Base-by-base conservation (phyloP, 2,888 invertebrate species). In the Anodontia alba region DNA sequence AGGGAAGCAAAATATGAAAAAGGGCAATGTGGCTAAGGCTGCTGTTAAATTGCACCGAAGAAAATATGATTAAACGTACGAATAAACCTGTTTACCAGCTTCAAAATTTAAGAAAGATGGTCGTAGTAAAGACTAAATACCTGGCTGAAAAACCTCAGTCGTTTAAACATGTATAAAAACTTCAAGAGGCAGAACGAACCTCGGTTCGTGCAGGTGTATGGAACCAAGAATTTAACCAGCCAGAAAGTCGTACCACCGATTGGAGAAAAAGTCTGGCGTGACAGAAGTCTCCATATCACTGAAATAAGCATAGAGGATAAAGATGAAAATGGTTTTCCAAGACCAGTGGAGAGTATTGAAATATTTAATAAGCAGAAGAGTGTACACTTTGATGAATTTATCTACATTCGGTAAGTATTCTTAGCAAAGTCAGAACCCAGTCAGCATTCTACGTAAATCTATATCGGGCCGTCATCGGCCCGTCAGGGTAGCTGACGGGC, bases 311-410 rank as follows among this genome's bases (percentile, higher is more conserved):
- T 84, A 7, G 79, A 79, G n/a, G 81, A 84, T 31, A 77, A 77
- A 15, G 78, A 67, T 1, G 79, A 74, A 43, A 57, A 43, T 10
- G 49, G 51, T 5, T 78, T 79, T 46, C 81, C 67, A 0, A 68
- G 68, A 31, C 81, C 81, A 5, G 80, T 85, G 15, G 78, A 82
- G n/a, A 80, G 73, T 71, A 73, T 85, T 54, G 77, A 82, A 74
- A 85, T 85, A 23, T 54, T 80, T 20, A 76, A 80, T 62, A 82
- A 80, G 38, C 77, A 70, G 43, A 85, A 76, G 46, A 82, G 76
- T 62, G 84, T 85, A 20, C 84, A 85, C 42, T 85, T 85, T 74
- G 84, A 85, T 62, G 80, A 85, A 68, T 85, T 76, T 71, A 81
- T 85, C 23, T 85, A 85, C 54, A 77, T 85, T 31, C 80, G 84